These are phyloP conservation scores for Pelecanoides urinatrix DNA, from an alignment of 2,113 vertebrate species.

Conservation along the genomic window DNA sequence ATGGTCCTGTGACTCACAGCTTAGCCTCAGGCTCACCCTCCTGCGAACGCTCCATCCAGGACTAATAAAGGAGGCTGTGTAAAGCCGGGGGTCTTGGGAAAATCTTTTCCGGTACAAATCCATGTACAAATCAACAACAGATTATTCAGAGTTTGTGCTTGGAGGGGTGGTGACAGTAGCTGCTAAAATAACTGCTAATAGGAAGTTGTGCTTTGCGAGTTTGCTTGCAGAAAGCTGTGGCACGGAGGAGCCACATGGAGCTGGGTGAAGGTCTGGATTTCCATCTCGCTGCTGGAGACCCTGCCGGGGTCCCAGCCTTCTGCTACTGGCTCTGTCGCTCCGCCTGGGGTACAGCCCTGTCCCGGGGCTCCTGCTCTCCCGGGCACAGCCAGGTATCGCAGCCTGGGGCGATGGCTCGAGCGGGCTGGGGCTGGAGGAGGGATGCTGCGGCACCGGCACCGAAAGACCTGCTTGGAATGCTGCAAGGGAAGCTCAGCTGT, in stretches of 20 bases:
- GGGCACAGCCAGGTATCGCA: not conserved
- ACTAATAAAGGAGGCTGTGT: not conserved
- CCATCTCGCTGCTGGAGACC: not conserved
- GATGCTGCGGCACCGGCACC: not conserved
- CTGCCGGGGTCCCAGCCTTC: not conserved
- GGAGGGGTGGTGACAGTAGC: not conserved
- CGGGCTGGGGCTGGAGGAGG: not conserved
- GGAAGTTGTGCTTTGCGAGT: not conserved
- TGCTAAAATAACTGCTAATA: not conserved
- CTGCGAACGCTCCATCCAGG: not conserved
- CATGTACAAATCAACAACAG: slow-evolving; percentile 12
- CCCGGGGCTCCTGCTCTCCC: not conserved
- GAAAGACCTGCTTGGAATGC: not conserved
- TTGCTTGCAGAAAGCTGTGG: not conserved
- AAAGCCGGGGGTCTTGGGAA: not conserved
- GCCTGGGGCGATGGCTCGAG: not conserved
- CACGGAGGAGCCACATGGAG: fast-evolving
- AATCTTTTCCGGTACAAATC: slow-evolving; percentile 39
- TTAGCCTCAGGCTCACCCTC: not conserved
- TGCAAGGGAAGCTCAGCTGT: not conserved
- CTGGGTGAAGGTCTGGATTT: not conserved
- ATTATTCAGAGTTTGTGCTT: not conserved
- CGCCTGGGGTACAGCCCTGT: not conserved
- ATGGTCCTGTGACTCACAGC: not conserved
- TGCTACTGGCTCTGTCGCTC: not conserved